Percentiles rank a stretch among this genome's conserved stretches.
Evolutionary conservation across 1,140 invertebrate species (phyloP).

Genomic region (Macrocentrus cingulum): DNA sequence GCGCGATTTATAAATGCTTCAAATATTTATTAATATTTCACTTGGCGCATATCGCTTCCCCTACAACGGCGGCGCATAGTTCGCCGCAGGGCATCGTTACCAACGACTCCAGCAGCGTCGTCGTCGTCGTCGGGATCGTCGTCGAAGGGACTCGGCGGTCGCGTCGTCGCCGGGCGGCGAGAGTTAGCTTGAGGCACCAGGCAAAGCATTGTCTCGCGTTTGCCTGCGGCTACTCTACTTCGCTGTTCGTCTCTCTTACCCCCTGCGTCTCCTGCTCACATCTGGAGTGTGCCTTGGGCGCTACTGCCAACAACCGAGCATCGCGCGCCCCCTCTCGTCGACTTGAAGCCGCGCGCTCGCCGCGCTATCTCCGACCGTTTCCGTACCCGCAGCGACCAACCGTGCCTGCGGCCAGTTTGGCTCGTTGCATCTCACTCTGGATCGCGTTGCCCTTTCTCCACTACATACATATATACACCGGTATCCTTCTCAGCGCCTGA

Average conservation of each 20-base stretch:
- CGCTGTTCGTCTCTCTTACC: constrained; percentile 20
- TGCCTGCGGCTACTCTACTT: constrained; percentile 29
- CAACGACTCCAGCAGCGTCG: constrained; percentile 35
- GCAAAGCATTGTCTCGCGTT: constrained; percentile 48
- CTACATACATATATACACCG: constrained; percentile 2
- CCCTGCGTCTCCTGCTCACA: constrained; percentile 20
- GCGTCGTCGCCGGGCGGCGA: too few species aligned
- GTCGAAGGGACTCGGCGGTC: constrained; percentile 37
- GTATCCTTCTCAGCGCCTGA: constrained; percentile 34
- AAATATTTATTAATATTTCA: constrained; percentile 61
- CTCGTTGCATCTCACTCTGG: constrained; percentile 10
- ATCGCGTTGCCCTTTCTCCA: constrained; percentile 16
- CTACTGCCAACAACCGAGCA: constrained; percentile 20
- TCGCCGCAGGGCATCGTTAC: constrained; percentile 52
- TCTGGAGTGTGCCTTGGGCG: constrained; percentile 15
- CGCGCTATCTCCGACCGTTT: constrained; percentile 46
- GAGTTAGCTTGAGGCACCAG: constrained; percentile 31
- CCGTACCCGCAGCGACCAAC: constrained; percentile 43
- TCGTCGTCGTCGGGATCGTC: not conserved
- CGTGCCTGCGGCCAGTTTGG: constrained; percentile 27
- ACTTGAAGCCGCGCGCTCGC: constrained; percentile 21
- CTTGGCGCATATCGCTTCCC: constrained; percentile 59
- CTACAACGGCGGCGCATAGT: constrained; percentile 29
- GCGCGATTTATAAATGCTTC: too few species aligned
- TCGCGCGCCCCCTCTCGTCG: constrained; percentile 15